A percentile compares a stretch with the other conserved stretches of the same genome.
Conservation (phyloP, 2,113 vertebrate genomes). For the Carettochelys insculpta region DNA sequence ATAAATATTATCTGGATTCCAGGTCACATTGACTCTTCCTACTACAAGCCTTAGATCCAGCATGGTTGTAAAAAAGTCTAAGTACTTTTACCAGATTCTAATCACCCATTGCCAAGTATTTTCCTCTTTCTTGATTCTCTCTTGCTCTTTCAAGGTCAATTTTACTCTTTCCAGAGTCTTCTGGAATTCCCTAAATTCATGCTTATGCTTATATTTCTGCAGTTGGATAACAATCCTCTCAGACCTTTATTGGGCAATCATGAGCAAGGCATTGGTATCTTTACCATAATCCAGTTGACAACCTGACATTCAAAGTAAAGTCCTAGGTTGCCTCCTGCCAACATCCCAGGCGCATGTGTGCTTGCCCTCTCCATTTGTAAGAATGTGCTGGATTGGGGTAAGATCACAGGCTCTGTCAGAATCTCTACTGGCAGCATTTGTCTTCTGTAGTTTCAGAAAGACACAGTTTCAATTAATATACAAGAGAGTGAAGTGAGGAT, state of each 20-base stretch:
- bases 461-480: conserved; percentile 85
- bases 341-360: conserved; percentile 74
- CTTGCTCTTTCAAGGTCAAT: conserved; percentile 76
- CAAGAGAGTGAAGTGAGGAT: conserved; percentile 83
- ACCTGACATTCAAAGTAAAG: conserved; percentile 75
- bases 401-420: conserved; percentile 76
- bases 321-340: conserved; percentile 79
- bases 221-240: conserved; percentile 71
- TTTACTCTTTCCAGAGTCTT: conserved; percentile 73
- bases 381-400: conserved; percentile 76
- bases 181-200: conserved; percentile 73
- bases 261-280: conserved; percentile 71
- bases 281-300: conserved; percentile 78
- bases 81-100: not conserved
- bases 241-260: conserved; percentile 76
- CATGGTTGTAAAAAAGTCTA: not conserved
- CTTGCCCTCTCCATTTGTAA: conserved; percentile 84
- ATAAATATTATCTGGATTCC: not conserved
- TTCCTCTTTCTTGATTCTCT: conserved; percentile 64
- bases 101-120: not conserved
- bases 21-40: not conserved
- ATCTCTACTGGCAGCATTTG: conserved; percentile 75
- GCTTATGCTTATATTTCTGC: conserved; percentile 79
- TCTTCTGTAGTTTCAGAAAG: conserved; percentile 84
- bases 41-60: not conserved